Conservation (phyloP, 2,888 invertebrate species). For the Pyrocoelia pectoralis region DNA sequence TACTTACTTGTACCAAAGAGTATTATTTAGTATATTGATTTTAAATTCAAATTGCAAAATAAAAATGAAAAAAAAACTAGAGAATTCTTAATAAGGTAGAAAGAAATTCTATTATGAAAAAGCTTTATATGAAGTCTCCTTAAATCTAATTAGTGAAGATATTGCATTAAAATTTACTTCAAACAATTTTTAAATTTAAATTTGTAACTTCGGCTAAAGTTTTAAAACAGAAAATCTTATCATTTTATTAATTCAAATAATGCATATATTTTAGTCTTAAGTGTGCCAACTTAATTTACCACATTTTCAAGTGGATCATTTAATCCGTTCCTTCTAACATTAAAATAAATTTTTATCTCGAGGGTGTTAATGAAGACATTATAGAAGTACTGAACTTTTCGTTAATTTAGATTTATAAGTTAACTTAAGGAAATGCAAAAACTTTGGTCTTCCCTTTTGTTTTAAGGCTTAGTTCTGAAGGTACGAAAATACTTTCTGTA, state of each 20-base stretch:
- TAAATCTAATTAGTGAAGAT: neutral
- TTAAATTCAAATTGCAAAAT: no score
- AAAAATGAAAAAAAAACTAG: no score
- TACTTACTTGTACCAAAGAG: no score
- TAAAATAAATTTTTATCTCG: constrained; percentile 39
- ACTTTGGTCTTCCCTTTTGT: constrained; percentile 12
- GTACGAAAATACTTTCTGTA: constrained; percentile 11
- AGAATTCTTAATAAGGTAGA: no score
- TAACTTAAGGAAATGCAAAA: constrained; percentile 30
- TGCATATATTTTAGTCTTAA: constrained; percentile 26
- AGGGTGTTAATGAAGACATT: constrained; percentile 34
- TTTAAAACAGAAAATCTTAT: constrained; percentile 30
- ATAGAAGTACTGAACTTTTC: constrained; percentile 35
- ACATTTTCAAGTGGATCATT: constrained; percentile 36
- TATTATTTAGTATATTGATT: no score
- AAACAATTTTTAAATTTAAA: constrained; percentile 10
- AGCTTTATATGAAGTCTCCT: neutral
- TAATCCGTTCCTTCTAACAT: constrained; percentile 34
- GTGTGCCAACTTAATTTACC: constrained; percentile 36
- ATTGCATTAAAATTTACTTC: neutral
- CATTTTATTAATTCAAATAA: constrained; percentile 30
- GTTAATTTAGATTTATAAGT: constrained; percentile 36
- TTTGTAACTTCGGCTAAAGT: constrained; percentile 21
- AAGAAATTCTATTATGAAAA: neutral
- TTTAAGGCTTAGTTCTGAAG: constrained; percentile 7